Conservation (phyloP, 2,888 invertebrate species). For the Acrocyrtus sp. region DNA sequence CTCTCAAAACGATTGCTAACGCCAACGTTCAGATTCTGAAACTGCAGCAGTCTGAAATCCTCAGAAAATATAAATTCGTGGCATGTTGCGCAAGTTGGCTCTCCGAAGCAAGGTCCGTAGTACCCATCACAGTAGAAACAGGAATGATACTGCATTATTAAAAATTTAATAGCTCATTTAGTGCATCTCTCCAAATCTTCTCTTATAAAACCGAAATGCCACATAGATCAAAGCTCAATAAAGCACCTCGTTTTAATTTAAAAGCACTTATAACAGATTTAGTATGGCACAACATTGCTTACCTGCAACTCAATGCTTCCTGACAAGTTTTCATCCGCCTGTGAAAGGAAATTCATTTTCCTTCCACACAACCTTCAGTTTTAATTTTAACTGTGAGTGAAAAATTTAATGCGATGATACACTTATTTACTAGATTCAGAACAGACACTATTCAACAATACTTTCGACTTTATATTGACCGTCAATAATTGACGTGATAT, state of each 20-base stretch:
- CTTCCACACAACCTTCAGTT: background rate
- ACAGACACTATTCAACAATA: too few relatives aligned
- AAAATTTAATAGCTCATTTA: too few relatives aligned
- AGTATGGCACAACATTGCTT: background rate
- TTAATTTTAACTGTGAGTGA: too few relatives aligned
- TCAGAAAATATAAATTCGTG: conserved; percentile 92
- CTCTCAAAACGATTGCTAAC: conserved; percentile 29
- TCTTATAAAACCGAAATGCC: too few relatives aligned
- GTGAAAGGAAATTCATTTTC: conserved; percentile 10
- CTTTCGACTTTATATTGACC: too few relatives aligned
- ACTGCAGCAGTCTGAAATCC: conserved; percentile 67
- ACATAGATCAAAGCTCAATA: too few relatives aligned
- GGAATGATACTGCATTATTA: conserved; percentile 74
- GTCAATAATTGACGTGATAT: too few relatives aligned
- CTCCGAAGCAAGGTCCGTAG: conserved; percentile 90
- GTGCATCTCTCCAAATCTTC: too few relatives aligned
- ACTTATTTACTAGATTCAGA: too few relatives aligned
- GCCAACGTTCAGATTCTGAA: conserved; percentile 1
- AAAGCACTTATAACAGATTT: too few relatives aligned
- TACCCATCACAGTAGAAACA: conserved; percentile 91
- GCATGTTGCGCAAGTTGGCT: conserved; percentile 91
- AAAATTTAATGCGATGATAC: too few relatives aligned
- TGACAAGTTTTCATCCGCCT: conserved; percentile 19
- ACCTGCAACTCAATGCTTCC: conserved; percentile 29
- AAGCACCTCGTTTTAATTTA: too few relatives aligned